A percentile compares a stretch with the other conserved stretches of the same genome.
phyloP scores from a whole-genome alignment of 2,888 invertebrate species.

The Cosmorhoe ocellata region DNA sequence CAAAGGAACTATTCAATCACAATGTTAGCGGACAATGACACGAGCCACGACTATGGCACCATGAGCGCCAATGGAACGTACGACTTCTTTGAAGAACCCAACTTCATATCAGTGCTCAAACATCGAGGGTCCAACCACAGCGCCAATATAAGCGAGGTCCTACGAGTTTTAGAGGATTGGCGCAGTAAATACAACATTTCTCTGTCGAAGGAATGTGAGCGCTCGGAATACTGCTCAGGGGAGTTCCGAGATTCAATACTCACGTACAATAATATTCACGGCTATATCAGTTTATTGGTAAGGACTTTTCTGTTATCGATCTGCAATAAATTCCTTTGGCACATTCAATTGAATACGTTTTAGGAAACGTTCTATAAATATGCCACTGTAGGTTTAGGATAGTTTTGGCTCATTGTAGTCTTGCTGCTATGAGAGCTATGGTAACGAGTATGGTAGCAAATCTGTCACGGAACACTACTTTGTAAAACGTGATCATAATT shows the following conservation, averaged over 20 bases:
- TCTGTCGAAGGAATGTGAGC: constrained; percentile 64
- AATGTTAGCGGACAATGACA: constrained; percentile 61
- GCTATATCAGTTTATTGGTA: constrained; percentile 91
- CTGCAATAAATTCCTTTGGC: not conserved
- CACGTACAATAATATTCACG: constrained; percentile 88
- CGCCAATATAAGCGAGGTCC: constrained; percentile 60
- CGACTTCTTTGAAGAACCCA: constrained; percentile 59
- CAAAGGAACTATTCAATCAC: constrained; percentile 45
- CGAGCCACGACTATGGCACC: constrained; percentile 41
- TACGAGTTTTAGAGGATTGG: constrained; percentile 63
- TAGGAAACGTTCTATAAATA: too few species aligned
- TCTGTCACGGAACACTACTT: too few species aligned
- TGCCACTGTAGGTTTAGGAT: too few species aligned
- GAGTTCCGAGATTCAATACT: constrained; percentile 82
- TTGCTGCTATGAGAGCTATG: too few species aligned
- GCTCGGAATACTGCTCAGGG: constrained; percentile 82
- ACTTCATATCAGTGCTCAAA: constrained; percentile 60
- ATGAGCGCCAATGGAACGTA: constrained; percentile 46
- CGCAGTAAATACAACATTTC: constrained; percentile 67
- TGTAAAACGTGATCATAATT: too few species aligned
- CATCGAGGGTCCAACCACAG: constrained; percentile 56
- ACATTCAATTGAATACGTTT: too few species aligned
- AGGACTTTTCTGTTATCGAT: constrained; percentile 45
- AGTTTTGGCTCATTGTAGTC: too few species aligned
- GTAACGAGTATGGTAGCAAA: too few species aligned